Evolutionary conservation across 2,113 vertebrate genomes (phyloP).

Genomic region (Pithys albifrons): DNA sequence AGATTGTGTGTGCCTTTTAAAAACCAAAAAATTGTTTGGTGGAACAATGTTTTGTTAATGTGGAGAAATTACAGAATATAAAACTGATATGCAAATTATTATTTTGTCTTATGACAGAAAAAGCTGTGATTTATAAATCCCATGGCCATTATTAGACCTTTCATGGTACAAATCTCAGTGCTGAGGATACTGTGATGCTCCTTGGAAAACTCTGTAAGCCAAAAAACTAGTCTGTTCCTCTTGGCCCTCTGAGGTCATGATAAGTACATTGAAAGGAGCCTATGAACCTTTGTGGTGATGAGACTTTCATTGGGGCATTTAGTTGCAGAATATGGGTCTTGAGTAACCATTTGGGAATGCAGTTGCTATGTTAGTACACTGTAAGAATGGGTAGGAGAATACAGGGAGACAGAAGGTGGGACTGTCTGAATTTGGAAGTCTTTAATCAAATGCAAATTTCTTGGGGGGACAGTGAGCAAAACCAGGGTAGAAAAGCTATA

Average conservation of each 20-base stretch:
- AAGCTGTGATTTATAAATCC: neutral
- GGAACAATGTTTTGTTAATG: neutral
- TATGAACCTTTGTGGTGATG: neutral
- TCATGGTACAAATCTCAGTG: neutral
- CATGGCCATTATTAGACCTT: neutral
- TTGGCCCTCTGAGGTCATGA: neutral
- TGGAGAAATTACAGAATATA: neutral
- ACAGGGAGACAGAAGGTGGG: neutral
- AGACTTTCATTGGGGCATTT: neutral
- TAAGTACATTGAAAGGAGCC: neutral
- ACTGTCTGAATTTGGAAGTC: neutral
- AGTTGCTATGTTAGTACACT: neutral
- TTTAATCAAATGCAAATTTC: neutral
- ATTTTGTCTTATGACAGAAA: neutral
- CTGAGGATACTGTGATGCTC: neutral
- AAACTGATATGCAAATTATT: neutral
- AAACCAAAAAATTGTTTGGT: neutral
- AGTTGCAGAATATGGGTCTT: neutral
- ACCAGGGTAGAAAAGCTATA: neutral
- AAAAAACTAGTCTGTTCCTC: neutral
- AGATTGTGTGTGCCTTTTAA: neutral
- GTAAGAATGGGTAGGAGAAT: neutral
- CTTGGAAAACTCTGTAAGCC: neutral
- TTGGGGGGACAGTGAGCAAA: neutral
- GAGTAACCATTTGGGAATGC: neutral